Base-by-base conservation (phyloP, 2,888 invertebrate genomes). In the Ischnus inquisitorius region DNA sequence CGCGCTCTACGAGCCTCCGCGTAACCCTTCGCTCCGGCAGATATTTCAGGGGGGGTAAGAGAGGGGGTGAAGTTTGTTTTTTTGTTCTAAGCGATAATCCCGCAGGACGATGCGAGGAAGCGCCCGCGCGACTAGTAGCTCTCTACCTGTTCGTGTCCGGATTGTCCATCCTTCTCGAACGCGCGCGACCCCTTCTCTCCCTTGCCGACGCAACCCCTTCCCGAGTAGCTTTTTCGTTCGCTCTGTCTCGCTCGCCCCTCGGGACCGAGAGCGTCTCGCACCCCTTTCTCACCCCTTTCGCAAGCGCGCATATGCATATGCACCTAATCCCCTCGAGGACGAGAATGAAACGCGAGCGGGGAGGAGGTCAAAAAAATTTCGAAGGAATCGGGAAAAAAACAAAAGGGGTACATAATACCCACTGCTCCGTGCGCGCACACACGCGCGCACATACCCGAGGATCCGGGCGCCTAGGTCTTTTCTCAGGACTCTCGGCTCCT, bases 81-180 rank as follows among this genome's bases (percentile, higher is more conserved):
- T 87, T 89, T 88, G 86, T 89, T 89, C 87, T 87, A 86, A 87
- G 87, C 87, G 88, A 89, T 91, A 91, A 91, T 91, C 91, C 90
- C 81, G 75, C 79, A 78, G 88, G 85, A 81, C 57, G 91, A 91
- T 91, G 91, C 89, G 77, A 82, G 83, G 84, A 78, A 85, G 90
- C 90, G 89, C 88, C 87, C 88, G 86, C 89, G 87, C 87, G 83
- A 69, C 54, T 12, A 71, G 19, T 54, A 16, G 34, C 41, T 46
- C 64, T 68, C 84, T 84, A 80, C 80, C 83, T 80, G 83, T 77
- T 34, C 41, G 28, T 48, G n/a, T 69, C 78, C 43, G n/a, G 16
- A 4, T 28, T 3, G 28, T 28, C 34, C 16, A 16, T 88, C 85
- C 82, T 67, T 75, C 68, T 71, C 67, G n/a, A 71, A 43, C 67